Evolutionary conservation across 1,140 invertebrate genomes (phyloP).

Genomic region (Pseudomyrmex flavicornis): DNA sequence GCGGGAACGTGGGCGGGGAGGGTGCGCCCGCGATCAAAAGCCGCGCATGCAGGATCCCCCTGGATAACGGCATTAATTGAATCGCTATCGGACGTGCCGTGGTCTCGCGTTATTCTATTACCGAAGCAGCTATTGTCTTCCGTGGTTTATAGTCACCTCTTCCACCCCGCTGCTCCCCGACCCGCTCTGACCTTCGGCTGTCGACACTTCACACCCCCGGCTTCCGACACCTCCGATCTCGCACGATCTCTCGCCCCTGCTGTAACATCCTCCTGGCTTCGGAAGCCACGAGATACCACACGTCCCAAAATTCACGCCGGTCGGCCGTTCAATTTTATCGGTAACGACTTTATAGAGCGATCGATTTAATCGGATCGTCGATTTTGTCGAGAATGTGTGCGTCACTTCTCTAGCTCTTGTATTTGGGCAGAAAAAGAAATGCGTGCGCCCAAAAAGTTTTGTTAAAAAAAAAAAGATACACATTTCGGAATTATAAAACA

Average conservation of each 20-base stretch:
- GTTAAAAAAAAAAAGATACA: no score
- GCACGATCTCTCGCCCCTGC: constrained; percentile 27
- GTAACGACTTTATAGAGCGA: constrained; percentile 13
- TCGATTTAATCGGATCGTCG: constrained; percentile 23
- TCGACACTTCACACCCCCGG: constrained; percentile 41
- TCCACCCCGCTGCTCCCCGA: constrained; percentile 47
- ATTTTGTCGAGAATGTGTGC: not conserved
- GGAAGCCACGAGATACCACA: not conserved
- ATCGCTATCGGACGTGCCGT: constrained; percentile 80
- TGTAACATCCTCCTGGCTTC: not conserved
- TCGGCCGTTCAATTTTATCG: constrained; percentile 38
- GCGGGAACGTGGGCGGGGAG: constrained; percentile 20
- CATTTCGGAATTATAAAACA: no score
- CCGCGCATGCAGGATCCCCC: constrained; percentile 75
- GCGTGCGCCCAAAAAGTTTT: no score
- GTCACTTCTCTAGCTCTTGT: not conserved
- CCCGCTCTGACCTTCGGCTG: constrained; percentile 32
- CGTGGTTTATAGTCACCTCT: constrained; percentile 80
- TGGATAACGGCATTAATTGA: constrained; percentile 83
- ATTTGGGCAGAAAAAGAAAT: no score
- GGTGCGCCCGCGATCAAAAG: constrained; percentile 76
- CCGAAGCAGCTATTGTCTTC: constrained; percentile 81
- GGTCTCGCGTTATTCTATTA: constrained; percentile 82
- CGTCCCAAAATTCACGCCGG: constrained; percentile 29
- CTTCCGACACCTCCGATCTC: constrained; percentile 38